Base-by-base conservation (phyloP, 1,140 invertebrate genomes). In the Choristoneura fumiferana region DNA sequence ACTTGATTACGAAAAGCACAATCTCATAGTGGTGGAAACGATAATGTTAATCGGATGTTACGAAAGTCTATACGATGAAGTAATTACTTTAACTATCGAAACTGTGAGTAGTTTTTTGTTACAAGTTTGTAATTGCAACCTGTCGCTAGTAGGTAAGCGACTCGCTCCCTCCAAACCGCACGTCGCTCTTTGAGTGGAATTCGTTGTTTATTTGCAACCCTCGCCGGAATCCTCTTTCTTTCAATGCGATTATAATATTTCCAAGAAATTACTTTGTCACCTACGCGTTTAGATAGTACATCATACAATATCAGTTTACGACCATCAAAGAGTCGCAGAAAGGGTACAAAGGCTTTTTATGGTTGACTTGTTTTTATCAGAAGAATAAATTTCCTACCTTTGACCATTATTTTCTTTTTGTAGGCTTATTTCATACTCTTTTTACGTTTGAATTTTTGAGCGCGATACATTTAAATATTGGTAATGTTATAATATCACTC, bases 281-380 rank as follows among this genome's bases (percentile, higher is more conserved):
- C 43, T 49, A 13, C 43, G 43, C 22, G 18, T 49, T 49, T 49
- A 49, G 22, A 49, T 13, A 49, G 43, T 22, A 45, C 18, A 49
- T 49, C 43, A 22, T 49, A 29, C 43, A 33, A 49, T 49, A 49
- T 49, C 22, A 49, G 43, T 49, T 49, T 49, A 49, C 43, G 10
- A 18, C 43, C 43, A 49, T 49, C 43, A 49, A 49, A 49, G 43
- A 49, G 22, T 49, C 43, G 22, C 18, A 8, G 43, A 49, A 49
- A 49, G 43, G 43, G 43, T 49, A 49, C 43, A 49, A 49, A 49
- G 43, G 43, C 22, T 49, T 49, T 49, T 49, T 29, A 49, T 49
- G 43, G 43, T 33, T 33, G 18, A 49, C 43, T 49, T 49, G 43
- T 33, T 49, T 49, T 49, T 49, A 18, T 33, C n/a, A 49, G 43